Evolutionary conservation across 2,797 vertebrate genomes (phyloP).

Genomic region (Amphiprion clarkii): DNA sequence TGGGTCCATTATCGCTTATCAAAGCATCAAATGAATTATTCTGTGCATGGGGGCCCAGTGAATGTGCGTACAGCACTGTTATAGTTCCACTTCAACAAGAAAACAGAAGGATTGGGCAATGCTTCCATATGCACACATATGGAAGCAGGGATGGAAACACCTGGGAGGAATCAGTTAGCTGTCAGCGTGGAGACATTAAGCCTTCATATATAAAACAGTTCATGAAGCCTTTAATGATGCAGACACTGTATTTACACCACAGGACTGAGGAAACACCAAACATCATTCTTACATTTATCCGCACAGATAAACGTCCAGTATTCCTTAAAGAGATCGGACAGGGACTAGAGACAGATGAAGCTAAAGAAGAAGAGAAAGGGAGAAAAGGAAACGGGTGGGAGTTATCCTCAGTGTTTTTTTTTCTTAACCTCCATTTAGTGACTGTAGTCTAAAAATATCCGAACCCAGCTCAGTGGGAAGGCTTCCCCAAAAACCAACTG

Average conservation of each 20-base stretch:
- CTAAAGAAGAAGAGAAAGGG: not conserved
- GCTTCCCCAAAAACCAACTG: slow-evolving; percentile 72
- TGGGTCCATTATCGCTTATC: slow-evolving; percentile 75
- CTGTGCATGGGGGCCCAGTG: slow-evolving; percentile 19
- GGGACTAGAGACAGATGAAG: not conserved
- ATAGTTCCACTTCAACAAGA: slow-evolving; percentile 48
- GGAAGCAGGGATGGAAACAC: slow-evolving; percentile 48
- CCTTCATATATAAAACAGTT: slow-evolving; percentile 38
- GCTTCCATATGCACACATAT: slow-evolving; percentile 27
- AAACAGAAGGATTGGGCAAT: slow-evolving; percentile 39
- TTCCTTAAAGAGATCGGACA: slow-evolving; percentile 21
- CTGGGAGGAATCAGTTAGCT: slow-evolving; percentile 45
- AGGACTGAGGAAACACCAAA: slow-evolving; percentile 4
- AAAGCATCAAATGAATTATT: slow-evolving; percentile 74
- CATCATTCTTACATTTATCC: slow-evolving; percentile 14
- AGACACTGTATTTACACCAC: slow-evolving; percentile 26
- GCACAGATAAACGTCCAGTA: slow-evolving; percentile 18
- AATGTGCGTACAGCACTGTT: slow-evolving; percentile 8
- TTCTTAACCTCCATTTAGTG: slow-evolving; percentile 64
- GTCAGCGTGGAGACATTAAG: slow-evolving; percentile 50
- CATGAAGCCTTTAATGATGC: slow-evolving; percentile 54
- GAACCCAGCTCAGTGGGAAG: slow-evolving; percentile 53
- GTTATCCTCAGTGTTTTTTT: slow-evolving; percentile 30
- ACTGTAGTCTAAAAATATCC: slow-evolving; percentile 76
- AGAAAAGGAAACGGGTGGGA: slow-evolving; percentile 11